These are phyloP conservation scores for Cecropterus lyciades DNA, from an alignment of 1,140 invertebrate species.

Conservation along the genomic window DNA sequence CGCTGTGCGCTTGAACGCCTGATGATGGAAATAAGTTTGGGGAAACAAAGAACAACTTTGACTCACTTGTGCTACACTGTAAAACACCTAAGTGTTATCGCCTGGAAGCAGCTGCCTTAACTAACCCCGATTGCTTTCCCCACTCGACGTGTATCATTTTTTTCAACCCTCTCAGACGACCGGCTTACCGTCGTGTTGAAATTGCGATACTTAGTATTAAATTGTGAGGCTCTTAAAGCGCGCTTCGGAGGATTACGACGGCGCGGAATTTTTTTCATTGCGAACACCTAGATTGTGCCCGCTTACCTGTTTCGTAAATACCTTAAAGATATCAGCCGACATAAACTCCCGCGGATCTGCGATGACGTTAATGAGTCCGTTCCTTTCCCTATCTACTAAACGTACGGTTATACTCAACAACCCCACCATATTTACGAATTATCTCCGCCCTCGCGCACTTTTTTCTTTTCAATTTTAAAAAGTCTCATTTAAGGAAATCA, in stretches of 20 bases:
- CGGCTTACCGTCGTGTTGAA: conserved; percentile 61
- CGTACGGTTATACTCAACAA: conserved; percentile 59
- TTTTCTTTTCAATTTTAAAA: conserved; percentile 60
- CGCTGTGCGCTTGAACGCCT: conserved; percentile 17
- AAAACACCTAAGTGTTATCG: conserved; percentile 75
- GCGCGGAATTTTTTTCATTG: conserved; percentile 63
- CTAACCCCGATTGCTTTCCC: conserved; percentile 67
- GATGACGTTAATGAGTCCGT: conserved; percentile 75
- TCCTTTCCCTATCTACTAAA: conserved; percentile 71
- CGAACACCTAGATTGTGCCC: conserved; percentile 58
- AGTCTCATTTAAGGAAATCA: conserved; percentile 62
- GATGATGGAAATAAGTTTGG: conserved; percentile 12
- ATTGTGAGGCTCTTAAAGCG: conserved; percentile 76
- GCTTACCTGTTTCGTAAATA: conserved; percentile 75
- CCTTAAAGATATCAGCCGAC: conserved; percentile 73
- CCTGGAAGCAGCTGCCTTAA: conserved; percentile 69
- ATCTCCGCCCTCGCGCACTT: conserved; percentile 46
- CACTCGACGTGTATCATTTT: conserved; percentile 68
- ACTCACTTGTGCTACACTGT: conserved; percentile 47
- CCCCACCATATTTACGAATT: conserved; percentile 56
- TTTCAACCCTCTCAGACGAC: conserved; percentile 69
- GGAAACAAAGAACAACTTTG: conserved; percentile 22
- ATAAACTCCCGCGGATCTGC: conserved; percentile 67
- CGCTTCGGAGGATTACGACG: conserved; percentile 60
- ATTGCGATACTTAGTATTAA: conserved; percentile 81